A percentile compares a stretch with the other conserved stretches of the same genome.
phyloP scores from a whole-genome alignment of 1,140 invertebrate genomes.

The Drosophila varians region DNA sequence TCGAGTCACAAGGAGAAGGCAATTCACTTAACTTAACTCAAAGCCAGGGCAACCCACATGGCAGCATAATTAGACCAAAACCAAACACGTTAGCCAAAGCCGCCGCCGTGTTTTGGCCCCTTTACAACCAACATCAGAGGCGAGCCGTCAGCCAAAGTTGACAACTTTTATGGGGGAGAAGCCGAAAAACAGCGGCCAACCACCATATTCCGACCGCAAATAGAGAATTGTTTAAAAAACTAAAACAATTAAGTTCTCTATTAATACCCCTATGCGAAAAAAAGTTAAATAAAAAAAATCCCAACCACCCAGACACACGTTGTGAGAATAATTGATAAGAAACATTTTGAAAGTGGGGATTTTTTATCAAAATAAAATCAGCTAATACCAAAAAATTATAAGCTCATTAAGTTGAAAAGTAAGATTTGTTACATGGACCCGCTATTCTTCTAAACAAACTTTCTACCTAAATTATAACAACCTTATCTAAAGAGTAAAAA shows the following conservation, averaged over 20 bases:
- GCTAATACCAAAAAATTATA: not conserved
- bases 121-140: not conserved
- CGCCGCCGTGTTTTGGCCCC: too few species aligned
- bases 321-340: too few species aligned
- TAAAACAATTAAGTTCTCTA: not conserved
- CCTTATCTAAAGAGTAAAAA: constrained; percentile 13
- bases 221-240: not conserved
- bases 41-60: constrained; percentile 38
- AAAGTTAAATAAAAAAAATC: too few species aligned
- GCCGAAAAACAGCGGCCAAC: not conserved
- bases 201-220: constrained; percentile 26
- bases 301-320: too few species aligned
- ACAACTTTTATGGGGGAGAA: constrained; percentile 31
- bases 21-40: constrained; percentile 68
- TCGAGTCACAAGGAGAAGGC: constrained; percentile 66
- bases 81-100: constrained; percentile 35
- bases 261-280: too few species aligned
- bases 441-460: constrained; percentile 6
- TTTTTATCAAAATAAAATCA: too few species aligned
- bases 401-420: not conserved
- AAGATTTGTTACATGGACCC: constrained; percentile 2
- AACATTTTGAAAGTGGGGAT: not conserved
- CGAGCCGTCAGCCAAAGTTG: constrained; percentile 5
- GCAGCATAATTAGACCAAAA: constrained; percentile 51
- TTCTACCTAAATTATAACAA: constrained; percentile 12